Evolutionary conservation across 2,113 vertebrate genomes (phyloP).

Genomic region (Dasypus novemcinctus): DNA sequence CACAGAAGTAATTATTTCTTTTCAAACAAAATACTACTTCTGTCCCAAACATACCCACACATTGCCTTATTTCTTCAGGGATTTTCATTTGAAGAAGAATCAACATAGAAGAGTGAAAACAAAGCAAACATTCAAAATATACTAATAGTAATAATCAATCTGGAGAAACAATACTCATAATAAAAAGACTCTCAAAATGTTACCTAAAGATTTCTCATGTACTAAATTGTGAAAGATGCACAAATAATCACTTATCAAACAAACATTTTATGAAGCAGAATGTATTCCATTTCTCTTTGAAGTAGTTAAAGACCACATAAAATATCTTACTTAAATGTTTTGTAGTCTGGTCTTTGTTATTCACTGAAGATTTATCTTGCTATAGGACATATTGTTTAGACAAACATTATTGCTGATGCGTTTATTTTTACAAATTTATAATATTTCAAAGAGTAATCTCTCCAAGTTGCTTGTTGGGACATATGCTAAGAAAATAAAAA

Average conservation of each 20-base stretch:
- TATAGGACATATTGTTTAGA: conserved; percentile 7
- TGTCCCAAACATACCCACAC: not conserved
- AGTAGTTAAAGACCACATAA: not conserved
- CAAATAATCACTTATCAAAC: not conserved
- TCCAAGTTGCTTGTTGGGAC: conserved; percentile 58
- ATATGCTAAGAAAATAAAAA: conserved; percentile 58
- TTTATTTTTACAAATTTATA: not conserved
- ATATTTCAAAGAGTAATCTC: conserved; percentile 44
- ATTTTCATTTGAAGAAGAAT: not conserved
- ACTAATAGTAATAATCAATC: not conserved
- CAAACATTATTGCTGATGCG: not conserved
- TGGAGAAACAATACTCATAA: not conserved
- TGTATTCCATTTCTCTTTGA: not conserved
- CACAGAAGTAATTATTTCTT: not conserved
- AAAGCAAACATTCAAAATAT: not conserved
- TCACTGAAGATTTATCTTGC: not conserved
- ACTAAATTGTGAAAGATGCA: not conserved
- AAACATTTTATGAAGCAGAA: not conserved
- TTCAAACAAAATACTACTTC: not conserved
- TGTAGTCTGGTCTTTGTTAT: not conserved
- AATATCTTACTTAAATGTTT: not conserved
- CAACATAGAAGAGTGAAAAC: not conserved
- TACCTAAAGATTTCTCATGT: not conserved
- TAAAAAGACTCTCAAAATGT: not conserved
- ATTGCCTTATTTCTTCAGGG: not conserved